Evolutionary conservation across 2,888 invertebrate genomes (phyloP).

Genomic region (Horisme vitalbata): DNA sequence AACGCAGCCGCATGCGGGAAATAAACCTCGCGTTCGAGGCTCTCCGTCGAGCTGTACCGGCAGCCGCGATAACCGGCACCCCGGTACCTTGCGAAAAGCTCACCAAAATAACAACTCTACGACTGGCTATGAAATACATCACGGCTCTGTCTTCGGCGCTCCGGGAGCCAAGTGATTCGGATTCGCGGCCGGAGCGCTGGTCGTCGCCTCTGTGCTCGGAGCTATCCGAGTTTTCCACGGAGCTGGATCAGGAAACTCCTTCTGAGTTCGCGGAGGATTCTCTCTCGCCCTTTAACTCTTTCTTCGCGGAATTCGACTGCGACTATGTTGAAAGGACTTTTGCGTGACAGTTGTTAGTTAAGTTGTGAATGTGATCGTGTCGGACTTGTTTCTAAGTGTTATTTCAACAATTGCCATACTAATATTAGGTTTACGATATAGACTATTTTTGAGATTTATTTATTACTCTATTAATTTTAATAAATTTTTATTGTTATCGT

Average conservation of each 20-base stretch:
- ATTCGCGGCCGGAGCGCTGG: slow-evolving; percentile 63
- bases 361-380: slow-evolving; percentile 44
- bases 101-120: slow-evolving; percentile 94
- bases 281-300: slow-evolving; percentile 82
- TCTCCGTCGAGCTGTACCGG: slow-evolving; percentile 89
- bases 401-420: slow-evolving; percentile 72
- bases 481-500: slow-evolving; percentile 75
- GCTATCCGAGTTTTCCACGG: slow-evolving; percentile 77
- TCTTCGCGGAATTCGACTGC: slow-evolving; percentile 78
- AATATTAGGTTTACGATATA: slow-evolving; percentile 64
- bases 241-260: slow-evolving; percentile 74
- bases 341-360: slow-evolving; percentile 62
- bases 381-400: slow-evolving; percentile 52
- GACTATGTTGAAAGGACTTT: slow-evolving; percentile 77
- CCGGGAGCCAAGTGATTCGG: slow-evolving; percentile 53
- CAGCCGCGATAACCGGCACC: slow-evolving; percentile 76
- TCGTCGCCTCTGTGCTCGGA: slow-evolving; percentile 78
- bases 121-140: slow-evolving; percentile 94
- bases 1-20: slow-evolving; percentile 93
- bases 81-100: slow-evolving; percentile 88
- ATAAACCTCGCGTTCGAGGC: slow-evolving; percentile 95
- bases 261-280: slow-evolving; percentile 80
- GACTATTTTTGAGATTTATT: slow-evolving; percentile 64
- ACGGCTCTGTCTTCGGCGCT: slow-evolving; percentile 87
- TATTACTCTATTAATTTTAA: slow-evolving; percentile 62